Percentiles rank a stretch among this genome's conserved stretches.
Evolutionary conservation across 2,797 vertebrate genomes (phyloP).

Genomic region (Catamblyrhynchus diadema): DNA sequence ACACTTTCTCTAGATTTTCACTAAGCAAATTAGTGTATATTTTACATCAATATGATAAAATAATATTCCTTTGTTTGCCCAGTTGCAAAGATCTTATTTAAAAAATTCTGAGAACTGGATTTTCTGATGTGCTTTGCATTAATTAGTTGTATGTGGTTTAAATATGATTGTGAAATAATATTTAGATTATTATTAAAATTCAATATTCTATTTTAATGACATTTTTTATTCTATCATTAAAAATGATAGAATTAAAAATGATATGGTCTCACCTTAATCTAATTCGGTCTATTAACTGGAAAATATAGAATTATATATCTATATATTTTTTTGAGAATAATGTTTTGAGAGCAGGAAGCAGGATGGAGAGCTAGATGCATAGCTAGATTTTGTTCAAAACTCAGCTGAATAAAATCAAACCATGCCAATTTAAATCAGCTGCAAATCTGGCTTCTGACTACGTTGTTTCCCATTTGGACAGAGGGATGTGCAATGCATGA

Average conservation of each 20-base stretch:
- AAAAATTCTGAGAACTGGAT: background rate
- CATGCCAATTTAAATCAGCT: background rate
- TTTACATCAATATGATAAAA: background rate
- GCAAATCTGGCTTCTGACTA: background rate
- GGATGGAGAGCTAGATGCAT: background rate
- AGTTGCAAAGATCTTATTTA: background rate
- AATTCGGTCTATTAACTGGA: background rate
- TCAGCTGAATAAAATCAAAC: background rate
- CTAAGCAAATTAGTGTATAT: background rate
- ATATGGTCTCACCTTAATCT: background rate
- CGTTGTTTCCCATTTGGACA: slow-evolving; percentile 16
- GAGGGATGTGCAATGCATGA: background rate
- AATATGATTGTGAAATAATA: background rate
- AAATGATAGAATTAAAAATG: background rate
- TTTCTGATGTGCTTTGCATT: background rate
- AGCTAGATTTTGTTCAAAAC: background rate
- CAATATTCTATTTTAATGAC: background rate
- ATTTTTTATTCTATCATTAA: background rate
- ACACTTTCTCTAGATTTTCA: background rate
- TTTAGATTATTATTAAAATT: background rate
- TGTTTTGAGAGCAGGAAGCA: background rate
- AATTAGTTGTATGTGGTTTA: background rate
- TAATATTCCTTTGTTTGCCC: background rate
- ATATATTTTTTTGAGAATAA: background rate
- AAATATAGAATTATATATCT: background rate